Evolutionary conservation across 2,888 invertebrate species (phyloP), one percentile per base, ranked within the genome.

Genomic region (Heliconius hortense): DNA sequence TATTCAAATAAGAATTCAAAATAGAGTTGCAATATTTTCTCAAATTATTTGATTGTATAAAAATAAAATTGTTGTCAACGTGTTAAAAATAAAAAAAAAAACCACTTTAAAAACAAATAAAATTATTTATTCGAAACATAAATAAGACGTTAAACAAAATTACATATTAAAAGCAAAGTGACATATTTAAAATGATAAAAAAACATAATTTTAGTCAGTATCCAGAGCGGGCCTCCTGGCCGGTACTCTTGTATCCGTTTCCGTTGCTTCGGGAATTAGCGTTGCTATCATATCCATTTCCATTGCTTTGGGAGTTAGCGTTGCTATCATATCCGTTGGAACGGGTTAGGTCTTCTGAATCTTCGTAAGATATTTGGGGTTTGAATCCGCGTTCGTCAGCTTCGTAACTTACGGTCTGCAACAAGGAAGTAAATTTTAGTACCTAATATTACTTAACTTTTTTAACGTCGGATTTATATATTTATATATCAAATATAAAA

Each of bases 371-470:
- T 78, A 96, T 95, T 81, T 95, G 95, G 31, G 96, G 96, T 80
- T 95, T 95, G 89, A 95, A 96, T 10, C 96, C 96, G 64, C 95
- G 90, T 83, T 95, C 95, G 81, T 96, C 96, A 26, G 96, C 96
- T 82, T 96, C 95, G 87, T 96, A 96, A 79, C 95, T 95, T 10
- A 96, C 96, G 76, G 95, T 95, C 94, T 95, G 93, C 35, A 82
- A 82, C 64, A 31, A 78, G 35, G n/a, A n/a, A n/a, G 1, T n/a
- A 56, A 10, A 56, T n/a, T 56, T 10, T 53, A 48, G 48, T 18
- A 28, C 28, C 28, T 28, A 21, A n/a, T 21, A 53, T 18, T 21
- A 53, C 8, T 53, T 21, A 21, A 53, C 21, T 8, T 21, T 48
- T 53, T 2, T 53, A 0, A 53, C 21, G 2, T 53, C 8, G 53